Conservation (phyloP, 2,113 vertebrate species). For the Poicephalus meyeri region DNA sequence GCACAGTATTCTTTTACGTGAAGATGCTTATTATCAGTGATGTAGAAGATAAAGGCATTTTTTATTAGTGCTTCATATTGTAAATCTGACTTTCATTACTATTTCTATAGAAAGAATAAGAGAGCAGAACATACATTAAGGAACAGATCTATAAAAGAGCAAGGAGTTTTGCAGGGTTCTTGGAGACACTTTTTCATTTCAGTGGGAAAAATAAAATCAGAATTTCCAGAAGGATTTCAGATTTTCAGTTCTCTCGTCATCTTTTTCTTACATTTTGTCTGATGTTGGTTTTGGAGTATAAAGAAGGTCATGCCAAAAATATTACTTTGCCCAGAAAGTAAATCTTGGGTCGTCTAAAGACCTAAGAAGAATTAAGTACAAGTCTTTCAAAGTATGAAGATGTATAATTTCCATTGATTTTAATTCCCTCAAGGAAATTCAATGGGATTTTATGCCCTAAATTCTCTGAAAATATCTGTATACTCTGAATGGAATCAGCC, state of each 20-base stretch:
- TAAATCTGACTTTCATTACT: not conserved
- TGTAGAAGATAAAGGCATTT: not conserved
- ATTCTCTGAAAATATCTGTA: constrained; percentile 53
- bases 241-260: not conserved
- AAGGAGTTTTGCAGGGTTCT: not conserved
- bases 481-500: constrained; percentile 22
- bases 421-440: constrained; percentile 31
- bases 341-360: not conserved
- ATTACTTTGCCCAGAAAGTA: not conserved
- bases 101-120: not conserved
- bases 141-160: not conserved
- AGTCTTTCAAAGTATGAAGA: not conserved
- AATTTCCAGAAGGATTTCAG: not conserved
- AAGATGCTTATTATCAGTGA: not conserved
- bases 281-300: not conserved
- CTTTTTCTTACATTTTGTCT: constrained; percentile 12
- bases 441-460: constrained; percentile 35
- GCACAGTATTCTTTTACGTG: not conserved
- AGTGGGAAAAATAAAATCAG: not conserved
- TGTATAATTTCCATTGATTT: constrained; percentile 28
- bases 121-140: not conserved
- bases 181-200: not conserved
- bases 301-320: not conserved
- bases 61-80: not conserved
- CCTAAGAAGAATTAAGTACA: constrained; percentile 16